phyloP scores from a whole-genome alignment of 2,797 vertebrate genomes.

The Glyptemys insculpta region DNA sequence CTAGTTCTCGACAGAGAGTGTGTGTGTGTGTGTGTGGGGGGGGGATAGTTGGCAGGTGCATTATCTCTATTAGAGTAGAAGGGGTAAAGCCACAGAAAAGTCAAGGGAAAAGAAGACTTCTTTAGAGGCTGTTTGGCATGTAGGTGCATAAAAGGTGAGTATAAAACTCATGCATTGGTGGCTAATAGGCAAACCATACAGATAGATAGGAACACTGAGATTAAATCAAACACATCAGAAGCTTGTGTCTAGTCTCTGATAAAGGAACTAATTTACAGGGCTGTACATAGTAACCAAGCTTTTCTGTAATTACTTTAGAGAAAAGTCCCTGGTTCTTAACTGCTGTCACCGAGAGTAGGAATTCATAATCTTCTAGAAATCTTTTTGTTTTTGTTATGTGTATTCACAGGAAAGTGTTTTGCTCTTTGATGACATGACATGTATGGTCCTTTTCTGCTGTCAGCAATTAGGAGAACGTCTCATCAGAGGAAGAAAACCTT shows the following conservation, averaged over 20 bases:
- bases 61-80: conserved; percentile 56
- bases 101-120: conserved; percentile 38
- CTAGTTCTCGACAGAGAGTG: not conserved
- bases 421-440: conserved; percentile 51
- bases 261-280: conserved; percentile 61
- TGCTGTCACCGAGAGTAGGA: conserved; percentile 54
- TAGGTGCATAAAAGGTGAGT: conserved; percentile 62
- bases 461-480: conserved; percentile 74
- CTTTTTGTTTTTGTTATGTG: conserved; percentile 60
- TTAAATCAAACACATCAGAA: conserved; percentile 32
- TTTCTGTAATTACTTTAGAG: conserved; percentile 66
- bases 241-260: conserved; percentile 43
- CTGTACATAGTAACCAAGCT: conserved; percentile 31
- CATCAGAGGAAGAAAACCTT: conserved; percentile 64
- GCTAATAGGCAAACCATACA: conserved; percentile 56
- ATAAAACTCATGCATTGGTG: conserved; percentile 42
- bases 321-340: conserved; percentile 54
- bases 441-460: conserved; percentile 61
- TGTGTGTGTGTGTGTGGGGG: not conserved
- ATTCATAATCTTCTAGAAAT: conserved; percentile 67
- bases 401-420: conserved; percentile 59
- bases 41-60: not conserved
- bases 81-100: conserved; percentile 43
- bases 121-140: conserved; percentile 32
- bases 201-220: conserved; percentile 49